These are phyloP conservation scores for Haplochromis burtoni DNA, from an alignment of 2,113 vertebrate genomes.

Conservation along the genomic window DNA sequence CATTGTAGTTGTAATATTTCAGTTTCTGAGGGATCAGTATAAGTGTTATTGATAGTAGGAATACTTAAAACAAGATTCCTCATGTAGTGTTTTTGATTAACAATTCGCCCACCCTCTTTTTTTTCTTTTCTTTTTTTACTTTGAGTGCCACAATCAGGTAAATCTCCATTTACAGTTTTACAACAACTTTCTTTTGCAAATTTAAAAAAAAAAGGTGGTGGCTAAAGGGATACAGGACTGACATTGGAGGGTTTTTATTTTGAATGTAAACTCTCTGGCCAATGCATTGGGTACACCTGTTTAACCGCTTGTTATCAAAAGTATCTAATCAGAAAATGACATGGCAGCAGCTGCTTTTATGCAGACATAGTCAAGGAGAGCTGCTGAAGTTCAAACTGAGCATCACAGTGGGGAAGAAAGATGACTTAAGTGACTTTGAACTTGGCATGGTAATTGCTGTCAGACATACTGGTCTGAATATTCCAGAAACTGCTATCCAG, in stretches of 20 bases:
- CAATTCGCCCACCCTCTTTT: neutral
- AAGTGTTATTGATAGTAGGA: neutral
- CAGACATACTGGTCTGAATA: neutral
- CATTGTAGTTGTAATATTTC: neutral
- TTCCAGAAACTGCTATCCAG: neutral
- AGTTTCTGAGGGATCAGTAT: neutral
- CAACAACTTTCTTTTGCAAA: neutral
- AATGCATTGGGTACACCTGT: neutral
- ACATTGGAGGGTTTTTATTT: neutral
- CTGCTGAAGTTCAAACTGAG: neutral
- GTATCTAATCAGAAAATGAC: neutral
- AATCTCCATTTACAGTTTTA: neutral
- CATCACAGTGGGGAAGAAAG: neutral
- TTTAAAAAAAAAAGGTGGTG: neutral
- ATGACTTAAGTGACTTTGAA: neutral
- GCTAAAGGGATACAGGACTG: neutral
- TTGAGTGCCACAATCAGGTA: neutral
- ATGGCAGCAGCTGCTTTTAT: neutral
- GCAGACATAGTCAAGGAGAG: neutral
- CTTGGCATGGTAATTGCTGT: neutral
- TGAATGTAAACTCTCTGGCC: neutral
- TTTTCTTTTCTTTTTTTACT: rapidly evolving
- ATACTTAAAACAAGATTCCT: neutral
- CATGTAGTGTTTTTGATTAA: neutral
- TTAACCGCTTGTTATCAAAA: neutral